phyloP scores from a whole-genome alignment of 2,797 vertebrate genomes.

The Malurus leucopterus region DNA sequence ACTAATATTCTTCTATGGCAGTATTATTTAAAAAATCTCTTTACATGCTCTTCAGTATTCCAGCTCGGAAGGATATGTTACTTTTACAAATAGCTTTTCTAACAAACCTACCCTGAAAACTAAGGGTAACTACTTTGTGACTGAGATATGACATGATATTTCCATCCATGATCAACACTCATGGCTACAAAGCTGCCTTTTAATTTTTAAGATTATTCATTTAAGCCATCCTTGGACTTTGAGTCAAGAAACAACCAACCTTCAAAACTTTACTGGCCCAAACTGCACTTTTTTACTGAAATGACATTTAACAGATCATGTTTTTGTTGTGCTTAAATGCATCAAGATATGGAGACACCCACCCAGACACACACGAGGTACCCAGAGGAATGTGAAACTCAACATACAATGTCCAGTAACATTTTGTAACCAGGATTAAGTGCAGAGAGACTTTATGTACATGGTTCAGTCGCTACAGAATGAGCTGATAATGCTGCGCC shows the following conservation, averaged over 20 bases:
- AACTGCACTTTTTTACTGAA: neutral
- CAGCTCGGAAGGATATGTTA: neutral
- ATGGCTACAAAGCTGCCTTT: neutral
- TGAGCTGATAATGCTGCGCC: neutral
- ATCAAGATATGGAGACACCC: neutral
- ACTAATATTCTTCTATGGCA: neutral
- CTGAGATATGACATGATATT: neutral
- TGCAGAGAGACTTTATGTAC: neutral
- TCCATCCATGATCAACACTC: neutral
- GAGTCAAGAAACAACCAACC: neutral
- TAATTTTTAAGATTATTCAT: neutral
- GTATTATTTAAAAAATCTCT: neutral
- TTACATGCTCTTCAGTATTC: neutral
- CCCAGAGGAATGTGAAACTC: neutral
- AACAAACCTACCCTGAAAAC: neutral
- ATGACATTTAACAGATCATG: neutral
- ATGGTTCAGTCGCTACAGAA: neutral
- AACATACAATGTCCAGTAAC: neutral
- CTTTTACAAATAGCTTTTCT: neutral
- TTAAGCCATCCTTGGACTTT: neutral
- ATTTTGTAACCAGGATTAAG: neutral
- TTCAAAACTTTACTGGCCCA: neutral
- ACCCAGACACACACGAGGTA: neutral
- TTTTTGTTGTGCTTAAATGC: neutral
- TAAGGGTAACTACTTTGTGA: neutral